Conservation (phyloP, 2,888 invertebrate genomes). For the Drosophila neonasuta region DNA sequence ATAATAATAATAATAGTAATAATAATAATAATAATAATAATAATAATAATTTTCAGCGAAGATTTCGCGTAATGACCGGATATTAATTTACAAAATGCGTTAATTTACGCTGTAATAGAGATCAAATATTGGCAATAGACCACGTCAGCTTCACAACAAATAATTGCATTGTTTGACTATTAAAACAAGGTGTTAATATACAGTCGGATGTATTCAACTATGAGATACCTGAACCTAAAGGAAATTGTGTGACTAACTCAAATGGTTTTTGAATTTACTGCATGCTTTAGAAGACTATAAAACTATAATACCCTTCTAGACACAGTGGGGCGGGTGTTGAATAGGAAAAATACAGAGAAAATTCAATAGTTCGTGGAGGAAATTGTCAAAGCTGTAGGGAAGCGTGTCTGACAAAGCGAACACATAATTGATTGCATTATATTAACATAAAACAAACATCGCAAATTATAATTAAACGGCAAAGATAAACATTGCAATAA, state of each 20-base stretch:
- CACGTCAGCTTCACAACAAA: conserved; percentile 44
- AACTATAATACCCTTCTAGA: too few relatives aligned
- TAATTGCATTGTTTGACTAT: conserved; percentile 36
- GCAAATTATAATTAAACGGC: conserved; percentile 53
- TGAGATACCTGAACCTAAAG: too few relatives aligned
- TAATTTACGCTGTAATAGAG: conserved; percentile 17
- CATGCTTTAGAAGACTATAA: too few relatives aligned
- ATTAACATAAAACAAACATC: conserved; percentile 69
- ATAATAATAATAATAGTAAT: too few relatives aligned
- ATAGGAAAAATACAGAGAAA: not conserved
- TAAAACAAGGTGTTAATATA: not conserved
- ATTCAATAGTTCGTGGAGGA: conserved; percentile 1
- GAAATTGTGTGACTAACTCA: too few relatives aligned
- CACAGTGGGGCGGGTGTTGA: not conserved
- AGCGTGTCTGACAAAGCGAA: conserved; percentile 5
- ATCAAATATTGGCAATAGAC: conserved; percentile 34
- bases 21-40: too few relatives aligned
- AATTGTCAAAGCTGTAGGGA: conserved; percentile 11
- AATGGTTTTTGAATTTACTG: too few relatives aligned
- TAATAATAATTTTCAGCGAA: not conserved
- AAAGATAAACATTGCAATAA: conserved; percentile 52
- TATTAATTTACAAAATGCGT: conserved; percentile 1
- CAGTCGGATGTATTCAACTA: not conserved
- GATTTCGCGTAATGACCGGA: not conserved
- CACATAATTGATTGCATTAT: conserved; percentile 58